A percentile compares a stretch with the other conserved stretches of the same genome.
phyloP scores from a whole-genome alignment of 2,113 vertebrate genomes.

The Pipa parva region DNA sequence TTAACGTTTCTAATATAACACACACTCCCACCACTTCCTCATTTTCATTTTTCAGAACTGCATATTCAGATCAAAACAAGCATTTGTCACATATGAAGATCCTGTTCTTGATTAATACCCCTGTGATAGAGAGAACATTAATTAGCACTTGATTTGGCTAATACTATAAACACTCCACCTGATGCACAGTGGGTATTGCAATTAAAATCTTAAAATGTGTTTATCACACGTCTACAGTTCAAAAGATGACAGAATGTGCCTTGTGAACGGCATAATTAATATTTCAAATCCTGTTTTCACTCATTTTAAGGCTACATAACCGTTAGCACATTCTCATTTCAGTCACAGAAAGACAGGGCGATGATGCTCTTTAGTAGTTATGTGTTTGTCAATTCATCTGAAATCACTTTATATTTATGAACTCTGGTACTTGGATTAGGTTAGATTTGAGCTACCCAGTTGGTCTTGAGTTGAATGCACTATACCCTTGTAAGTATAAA shows the following conservation, averaged over 20 bases:
- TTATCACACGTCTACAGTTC: slow-evolving; percentile 1
- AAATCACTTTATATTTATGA: no score
- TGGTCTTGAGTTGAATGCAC: no score
- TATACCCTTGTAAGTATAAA: no score
- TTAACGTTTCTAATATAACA: slow-evolving; percentile 1
- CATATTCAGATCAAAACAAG: background rate
- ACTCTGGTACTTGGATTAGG: no score
- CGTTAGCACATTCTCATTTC: no score
- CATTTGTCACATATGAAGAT: background rate
- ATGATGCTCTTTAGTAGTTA: no score
- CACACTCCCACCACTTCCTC: background rate
- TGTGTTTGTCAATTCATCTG: no score
- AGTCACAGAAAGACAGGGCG: no score
- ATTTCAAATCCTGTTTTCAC: no score
- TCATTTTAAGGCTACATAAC: no score
- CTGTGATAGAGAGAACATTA: slow-evolving; percentile 18
- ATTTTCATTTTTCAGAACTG: background rate
- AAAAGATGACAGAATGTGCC: background rate
- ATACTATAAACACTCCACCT: slow-evolving; percentile 23
- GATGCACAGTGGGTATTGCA: background rate
- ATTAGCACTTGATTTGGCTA: slow-evolving; percentile 43
- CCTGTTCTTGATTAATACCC: slow-evolving; percentile 31
- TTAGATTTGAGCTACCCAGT: no score
- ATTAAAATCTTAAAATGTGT: slow-evolving; percentile 10
- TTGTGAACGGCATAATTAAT: background rate